Percentiles rank a stretch among this genome's conserved stretches.
These are phyloP conservation scores for Drosophila orosa DNA, from an alignment of 1,140 invertebrate species.

Conservation along the genomic window DNA sequence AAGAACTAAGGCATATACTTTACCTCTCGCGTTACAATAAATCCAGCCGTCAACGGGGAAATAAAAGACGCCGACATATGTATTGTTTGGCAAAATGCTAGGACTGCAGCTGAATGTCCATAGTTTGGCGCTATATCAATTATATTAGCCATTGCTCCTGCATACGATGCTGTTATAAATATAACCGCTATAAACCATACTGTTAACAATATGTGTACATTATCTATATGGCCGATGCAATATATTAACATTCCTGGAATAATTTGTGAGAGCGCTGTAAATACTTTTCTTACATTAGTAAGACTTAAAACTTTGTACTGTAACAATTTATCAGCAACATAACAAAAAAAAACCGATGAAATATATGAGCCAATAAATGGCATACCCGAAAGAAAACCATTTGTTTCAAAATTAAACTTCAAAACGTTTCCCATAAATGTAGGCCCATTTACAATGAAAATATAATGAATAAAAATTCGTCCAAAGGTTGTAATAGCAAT, in stretches of 20 bases:
- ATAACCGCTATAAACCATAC: constrained; percentile 90
- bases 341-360: constrained; percentile 89
- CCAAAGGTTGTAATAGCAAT: constrained; percentile 91
- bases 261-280: constrained; percentile 89
- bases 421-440: constrained; percentile 89
- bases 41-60: constrained; percentile 87
- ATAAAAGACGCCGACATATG: constrained; percentile 91
- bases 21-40: constrained; percentile 85
- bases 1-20: constrained; percentile 17
- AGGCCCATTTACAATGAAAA: constrained; percentile 89
- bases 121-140: constrained; percentile 91
- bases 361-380: constrained; percentile 90
- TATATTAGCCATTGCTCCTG: constrained; percentile 91
- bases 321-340: constrained; percentile 88
- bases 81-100: constrained; percentile 91
- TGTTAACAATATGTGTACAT: constrained; percentile 86
- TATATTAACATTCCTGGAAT: constrained; percentile 88
- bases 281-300: constrained; percentile 88
- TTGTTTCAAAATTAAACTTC: constrained; percentile 89
- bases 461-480: constrained; percentile 90
- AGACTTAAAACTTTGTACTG: constrained; percentile 86
- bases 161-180: constrained; percentile 89
- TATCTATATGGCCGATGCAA: constrained; percentile 88
- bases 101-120: constrained; percentile 87
- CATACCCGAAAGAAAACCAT: constrained; percentile 88